Percentiles rank a stretch among this genome's conserved stretches.
These are phyloP conservation scores for Andrena bicolor DNA, from an alignment of 2,888 invertebrate genomes.

Conservation along the genomic window DNA sequence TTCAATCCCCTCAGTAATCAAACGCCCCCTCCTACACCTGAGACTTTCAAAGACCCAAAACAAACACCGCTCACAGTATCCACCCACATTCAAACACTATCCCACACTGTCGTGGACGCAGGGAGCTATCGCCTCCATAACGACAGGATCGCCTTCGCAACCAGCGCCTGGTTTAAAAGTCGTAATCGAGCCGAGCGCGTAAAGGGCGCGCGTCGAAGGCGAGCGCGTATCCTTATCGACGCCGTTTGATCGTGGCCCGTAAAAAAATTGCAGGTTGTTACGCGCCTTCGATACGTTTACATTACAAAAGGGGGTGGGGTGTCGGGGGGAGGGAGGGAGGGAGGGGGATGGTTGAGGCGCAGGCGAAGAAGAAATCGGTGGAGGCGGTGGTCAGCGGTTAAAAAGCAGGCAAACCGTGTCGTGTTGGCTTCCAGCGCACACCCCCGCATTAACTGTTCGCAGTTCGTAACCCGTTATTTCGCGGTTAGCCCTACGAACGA, in stretches of 20 bases:
- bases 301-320: slow-evolving; percentile 30
- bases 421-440: slow-evolving; percentile 47
- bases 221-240: slow-evolving; percentile 62
- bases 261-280: slow-evolving; percentile 76
- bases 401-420: slow-evolving; percentile 60
- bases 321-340: background rate
- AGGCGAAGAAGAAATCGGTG: slow-evolving; percentile 34
- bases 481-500: slow-evolving; percentile 72
- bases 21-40: too few species aligned
- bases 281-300: slow-evolving; percentile 72
- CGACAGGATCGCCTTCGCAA: background rate
- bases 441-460: slow-evolving; percentile 64
- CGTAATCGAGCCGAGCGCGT: slow-evolving; percentile 68
- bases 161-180: slow-evolving; percentile 52
- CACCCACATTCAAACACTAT: background rate
- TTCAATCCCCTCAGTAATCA: too few species aligned
- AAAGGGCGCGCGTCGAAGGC: slow-evolving; percentile 58
- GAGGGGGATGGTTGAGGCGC: background rate
- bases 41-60: background rate
- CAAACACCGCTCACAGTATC: too few species aligned
- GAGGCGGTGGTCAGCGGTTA: slow-evolving; percentile 38
- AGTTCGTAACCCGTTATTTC: slow-evolving; percentile 77
- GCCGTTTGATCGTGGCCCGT: slow-evolving; percentile 61
- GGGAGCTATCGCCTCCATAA: background rate
- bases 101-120: background rate